A percentile compares a stretch with the other conserved stretches of the same genome.
phyloP scores from a whole-genome alignment of 2,888 invertebrate species.

The Masnerella sp. region DNA sequence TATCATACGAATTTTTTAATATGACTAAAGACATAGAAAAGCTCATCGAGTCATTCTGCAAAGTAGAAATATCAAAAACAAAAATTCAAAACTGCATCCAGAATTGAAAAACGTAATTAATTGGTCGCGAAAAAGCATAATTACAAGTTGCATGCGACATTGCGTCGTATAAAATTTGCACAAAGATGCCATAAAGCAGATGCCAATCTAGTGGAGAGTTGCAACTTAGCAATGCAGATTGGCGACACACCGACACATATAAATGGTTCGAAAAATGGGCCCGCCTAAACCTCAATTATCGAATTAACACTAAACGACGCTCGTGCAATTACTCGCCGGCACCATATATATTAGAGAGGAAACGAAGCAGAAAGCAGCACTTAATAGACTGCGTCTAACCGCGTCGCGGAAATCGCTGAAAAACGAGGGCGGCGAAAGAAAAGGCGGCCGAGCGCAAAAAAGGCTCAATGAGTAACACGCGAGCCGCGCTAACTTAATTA shows the following conservation, averaged over 20 bases:
- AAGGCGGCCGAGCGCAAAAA: constrained; percentile 60
- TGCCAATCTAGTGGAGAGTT: constrained; percentile 11
- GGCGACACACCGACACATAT: constrained; percentile 7
- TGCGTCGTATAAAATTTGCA: too few species aligned
- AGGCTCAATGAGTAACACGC: constrained; percentile 65
- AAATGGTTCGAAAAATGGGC: not conserved
- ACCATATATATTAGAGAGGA: constrained; percentile 15
- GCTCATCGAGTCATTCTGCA: too few species aligned
- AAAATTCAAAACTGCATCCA: too few species aligned
- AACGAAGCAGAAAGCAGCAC: constrained; percentile 35
- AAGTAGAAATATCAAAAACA: too few species aligned
- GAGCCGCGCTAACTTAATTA: constrained; percentile 75
- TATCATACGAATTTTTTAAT: too few species aligned
- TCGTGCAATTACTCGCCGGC: constrained; percentile 16
- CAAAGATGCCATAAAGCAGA: constrained; percentile 8
- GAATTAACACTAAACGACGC: constrained; percentile 37
- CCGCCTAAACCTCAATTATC: constrained; percentile 33
- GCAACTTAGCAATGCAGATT: constrained; percentile 23
- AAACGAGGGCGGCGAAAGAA: constrained; percentile 33
- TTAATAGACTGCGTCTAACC: constrained; percentile 11
- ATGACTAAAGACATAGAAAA: too few species aligned
- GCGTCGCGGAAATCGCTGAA: constrained; percentile 25
- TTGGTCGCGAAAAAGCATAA: too few species aligned
- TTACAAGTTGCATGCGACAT: too few species aligned
- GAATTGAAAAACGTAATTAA: too few species aligned